phyloP scores from a whole-genome alignment of 2,888 invertebrate species.

The Napeogenes inachia region DNA sequence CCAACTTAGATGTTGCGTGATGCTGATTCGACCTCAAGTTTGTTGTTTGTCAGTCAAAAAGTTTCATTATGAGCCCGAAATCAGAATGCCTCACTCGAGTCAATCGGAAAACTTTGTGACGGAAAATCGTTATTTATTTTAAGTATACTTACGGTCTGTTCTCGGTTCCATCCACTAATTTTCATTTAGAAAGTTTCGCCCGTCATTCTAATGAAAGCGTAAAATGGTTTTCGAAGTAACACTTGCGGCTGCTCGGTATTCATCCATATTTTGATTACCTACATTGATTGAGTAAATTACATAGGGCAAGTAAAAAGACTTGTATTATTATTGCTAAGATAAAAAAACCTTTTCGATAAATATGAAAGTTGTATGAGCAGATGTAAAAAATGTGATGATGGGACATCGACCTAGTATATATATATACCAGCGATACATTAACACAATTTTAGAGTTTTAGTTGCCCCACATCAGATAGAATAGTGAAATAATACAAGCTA shows the following conservation, averaged over 20 bases:
- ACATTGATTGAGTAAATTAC: not conserved
- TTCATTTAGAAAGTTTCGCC: slow-evolving; percentile 2
- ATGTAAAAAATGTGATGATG: too few relatives aligned
- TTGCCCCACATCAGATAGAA: not conserved
- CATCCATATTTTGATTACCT: not conserved
- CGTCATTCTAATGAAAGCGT: not conserved
- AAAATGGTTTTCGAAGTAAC: slow-evolving; percentile 1
- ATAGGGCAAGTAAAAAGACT: too few relatives aligned
- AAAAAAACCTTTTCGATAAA: too few relatives aligned
- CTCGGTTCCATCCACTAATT: slow-evolving; percentile 8
- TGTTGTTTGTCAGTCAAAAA: slow-evolving; percentile 54
- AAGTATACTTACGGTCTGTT: slow-evolving; percentile 11
- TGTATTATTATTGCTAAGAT: too few relatives aligned
- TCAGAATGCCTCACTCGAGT: slow-evolving; percentile 27
- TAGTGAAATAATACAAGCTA: slow-evolving; percentile 39
- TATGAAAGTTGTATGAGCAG: too few relatives aligned
- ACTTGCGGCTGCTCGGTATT: not conserved
- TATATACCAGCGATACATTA: too few relatives aligned
- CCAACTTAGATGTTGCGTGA: slow-evolving; percentile 61
- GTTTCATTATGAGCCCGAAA: slow-evolving; percentile 50
- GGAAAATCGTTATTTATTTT: slow-evolving; percentile 22
- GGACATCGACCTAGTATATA: too few relatives aligned
- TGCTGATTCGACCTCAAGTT: slow-evolving; percentile 60
- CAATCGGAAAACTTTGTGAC: slow-evolving; percentile 25
- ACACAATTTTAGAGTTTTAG: too few relatives aligned